Percentiles rank a stretch among this genome's conserved stretches.
phyloP scores from a whole-genome alignment of 2,888 invertebrate species.

The Patella depressa region DNA sequence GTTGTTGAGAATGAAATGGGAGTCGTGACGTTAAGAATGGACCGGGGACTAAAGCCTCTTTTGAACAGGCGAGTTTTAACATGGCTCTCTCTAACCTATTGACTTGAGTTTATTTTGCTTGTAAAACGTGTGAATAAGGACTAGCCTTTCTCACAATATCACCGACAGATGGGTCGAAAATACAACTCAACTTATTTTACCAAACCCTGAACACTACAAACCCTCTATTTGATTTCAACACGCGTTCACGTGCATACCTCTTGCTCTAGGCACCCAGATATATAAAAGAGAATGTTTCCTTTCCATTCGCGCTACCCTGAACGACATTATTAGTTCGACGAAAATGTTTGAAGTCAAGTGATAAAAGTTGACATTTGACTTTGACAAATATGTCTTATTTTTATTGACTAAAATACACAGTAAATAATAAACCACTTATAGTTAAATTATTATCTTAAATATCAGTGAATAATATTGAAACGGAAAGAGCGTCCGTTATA shows the following conservation, averaged over 20 bases:
- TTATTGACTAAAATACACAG: no score
- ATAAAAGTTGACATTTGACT: no score
- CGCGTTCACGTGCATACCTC: background rate
- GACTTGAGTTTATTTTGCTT: conserved; percentile 25
- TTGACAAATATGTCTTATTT: no score
- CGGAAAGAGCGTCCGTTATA: no score
- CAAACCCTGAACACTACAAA: background rate
- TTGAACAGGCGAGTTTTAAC: conserved; percentile 9
- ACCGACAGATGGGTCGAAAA: conserved; percentile 24
- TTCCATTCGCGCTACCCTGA: no score
- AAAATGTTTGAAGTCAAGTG: no score
- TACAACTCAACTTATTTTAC: background rate
- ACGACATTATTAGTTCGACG: no score
- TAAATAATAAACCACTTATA: no score
- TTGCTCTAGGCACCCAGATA: background rate
- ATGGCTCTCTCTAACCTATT: conserved; percentile 18
- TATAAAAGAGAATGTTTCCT: no score
- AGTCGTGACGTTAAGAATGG: conserved; percentile 31
- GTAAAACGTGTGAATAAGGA: conserved; percentile 27
- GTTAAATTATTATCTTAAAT: no score
- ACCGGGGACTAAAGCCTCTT: background rate
- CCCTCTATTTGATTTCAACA: background rate
- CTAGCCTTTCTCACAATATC: background rate
- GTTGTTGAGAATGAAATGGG: conserved; percentile 26
- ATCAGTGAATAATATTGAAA: no score